A percentile compares a stretch with the other conserved stretches of the same genome.
These are phyloP conservation scores for Mola mola DNA, from an alignment of 2,113 vertebrate genomes.

Conservation along the genomic window DNA sequence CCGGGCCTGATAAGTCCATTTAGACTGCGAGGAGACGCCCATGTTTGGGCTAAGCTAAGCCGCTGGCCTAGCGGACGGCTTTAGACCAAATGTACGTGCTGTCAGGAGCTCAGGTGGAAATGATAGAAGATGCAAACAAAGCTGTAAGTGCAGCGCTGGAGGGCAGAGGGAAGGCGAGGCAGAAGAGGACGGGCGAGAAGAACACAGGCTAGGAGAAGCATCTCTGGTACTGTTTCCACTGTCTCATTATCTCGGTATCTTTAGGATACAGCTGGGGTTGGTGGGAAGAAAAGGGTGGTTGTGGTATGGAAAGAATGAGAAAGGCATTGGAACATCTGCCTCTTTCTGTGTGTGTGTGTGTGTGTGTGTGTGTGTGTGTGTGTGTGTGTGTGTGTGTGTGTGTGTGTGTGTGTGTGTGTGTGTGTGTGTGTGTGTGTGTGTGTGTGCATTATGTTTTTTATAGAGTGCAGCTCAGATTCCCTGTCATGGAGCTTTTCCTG, in stretches of 20 bases:
- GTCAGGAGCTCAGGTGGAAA: constrained; percentile 61
- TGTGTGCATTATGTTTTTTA: constrained; percentile 53
- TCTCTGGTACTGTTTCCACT: constrained; percentile 11
- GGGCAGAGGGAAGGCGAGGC: constrained; percentile 44
- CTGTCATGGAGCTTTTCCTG: constrained; percentile 67
- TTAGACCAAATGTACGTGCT: constrained; percentile 45
- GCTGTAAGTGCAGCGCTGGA: constrained; percentile 30
- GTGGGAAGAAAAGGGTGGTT: constrained; percentile 47
- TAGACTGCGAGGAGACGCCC: constrained; percentile 34
- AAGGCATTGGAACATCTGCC: constrained; percentile 62
- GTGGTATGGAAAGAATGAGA: constrained; percentile 65
- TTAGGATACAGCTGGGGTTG: constrained; percentile 29
- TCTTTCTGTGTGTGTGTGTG: constrained; percentile 32
- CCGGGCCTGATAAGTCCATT: constrained; percentile 50
- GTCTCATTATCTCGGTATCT: constrained; percentile 51
- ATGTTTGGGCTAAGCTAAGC: constrained; percentile 64
- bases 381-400: too few species aligned
- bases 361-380: too few species aligned
- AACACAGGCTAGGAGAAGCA: constrained; percentile 13
- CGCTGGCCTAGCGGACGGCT: constrained; percentile 46
- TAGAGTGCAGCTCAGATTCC: constrained; percentile 59
- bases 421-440: too few species aligned
- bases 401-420: too few species aligned
- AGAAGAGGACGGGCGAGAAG: constrained; percentile 13
- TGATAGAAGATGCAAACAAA: constrained; percentile 61